phyloP scores from a whole-genome alignment of 1,140 invertebrate genomes.

The Neodiprion pinetum region DNA sequence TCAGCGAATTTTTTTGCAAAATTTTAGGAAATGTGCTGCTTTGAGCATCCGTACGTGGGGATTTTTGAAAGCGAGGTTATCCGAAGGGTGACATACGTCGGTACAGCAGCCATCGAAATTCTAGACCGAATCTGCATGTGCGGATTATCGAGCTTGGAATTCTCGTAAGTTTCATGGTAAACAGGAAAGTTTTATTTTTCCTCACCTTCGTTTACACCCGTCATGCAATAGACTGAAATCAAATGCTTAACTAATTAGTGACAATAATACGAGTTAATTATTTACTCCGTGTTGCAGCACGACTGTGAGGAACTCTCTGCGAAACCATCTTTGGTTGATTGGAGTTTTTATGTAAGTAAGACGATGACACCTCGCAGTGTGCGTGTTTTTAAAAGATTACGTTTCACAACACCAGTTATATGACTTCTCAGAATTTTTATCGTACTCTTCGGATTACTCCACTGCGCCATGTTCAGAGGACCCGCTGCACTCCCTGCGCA shows the following conservation, averaged over 20 bases:
- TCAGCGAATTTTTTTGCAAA: neutral
- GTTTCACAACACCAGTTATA: neutral
- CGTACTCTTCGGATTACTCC: neutral
- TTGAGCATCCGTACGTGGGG: constrained; percentile 26
- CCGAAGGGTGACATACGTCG: constrained; percentile 17
- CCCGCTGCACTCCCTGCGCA: neutral
- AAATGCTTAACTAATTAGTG: neutral
- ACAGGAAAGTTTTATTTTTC: neutral
- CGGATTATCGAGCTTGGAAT: constrained; percentile 22
- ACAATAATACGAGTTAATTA: neutral
- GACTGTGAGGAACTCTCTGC: neutral
- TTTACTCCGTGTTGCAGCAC: neutral
- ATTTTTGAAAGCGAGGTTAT: constrained; percentile 22
- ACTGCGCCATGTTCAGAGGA: neutral
- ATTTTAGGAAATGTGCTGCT: constrained; percentile 24
- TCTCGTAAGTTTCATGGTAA: constrained; percentile 19
- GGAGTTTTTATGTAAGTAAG: neutral
- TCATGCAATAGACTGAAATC: no score
- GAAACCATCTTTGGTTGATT: neutral
- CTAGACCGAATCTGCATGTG: constrained; percentile 22
- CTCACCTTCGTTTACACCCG: no score
- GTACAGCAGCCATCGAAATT: constrained; percentile 16
- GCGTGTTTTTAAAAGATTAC: neutral
- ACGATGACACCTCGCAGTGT: neutral
- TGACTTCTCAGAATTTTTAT: neutral